These are phyloP conservation scores for Hepsetus odoe DNA, from an alignment of 2,113 vertebrate genomes.

Conservation along the genomic window DNA sequence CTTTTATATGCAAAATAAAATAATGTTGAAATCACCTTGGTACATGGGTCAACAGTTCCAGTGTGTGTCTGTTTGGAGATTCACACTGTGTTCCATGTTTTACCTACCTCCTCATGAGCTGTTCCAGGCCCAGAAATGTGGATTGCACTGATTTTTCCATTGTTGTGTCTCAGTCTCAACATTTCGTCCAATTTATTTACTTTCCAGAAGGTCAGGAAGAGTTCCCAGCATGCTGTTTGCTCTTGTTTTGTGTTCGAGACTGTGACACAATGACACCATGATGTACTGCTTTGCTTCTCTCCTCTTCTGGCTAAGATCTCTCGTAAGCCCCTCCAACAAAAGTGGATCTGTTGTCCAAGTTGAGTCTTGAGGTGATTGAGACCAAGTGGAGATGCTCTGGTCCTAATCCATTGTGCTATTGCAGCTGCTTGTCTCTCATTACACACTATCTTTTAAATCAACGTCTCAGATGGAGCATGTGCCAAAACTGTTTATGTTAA, in stretches of 20 bases:
- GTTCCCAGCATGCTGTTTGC: conserved; percentile 28
- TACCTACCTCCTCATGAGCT: conserved; percentile 21
- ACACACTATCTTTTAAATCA: conserved; percentile 35
- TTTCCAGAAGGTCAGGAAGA: conserved; percentile 42
- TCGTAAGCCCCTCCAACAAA: neutral
- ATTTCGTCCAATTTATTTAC: conserved; percentile 30
- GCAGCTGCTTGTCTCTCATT: conserved; percentile 31
- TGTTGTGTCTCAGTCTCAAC: conserved; percentile 57
- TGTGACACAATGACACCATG: conserved; percentile 29
- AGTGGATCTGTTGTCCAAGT: neutral
- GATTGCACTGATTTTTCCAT: conserved; percentile 47
- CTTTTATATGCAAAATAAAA: neutral
- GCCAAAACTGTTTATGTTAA: conserved; percentile 4
- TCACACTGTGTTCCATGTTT: conserved; percentile 1
- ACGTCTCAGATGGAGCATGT: conserved; percentile 5
- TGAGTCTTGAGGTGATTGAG: conserved; percentile 11
- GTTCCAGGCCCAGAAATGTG: conserved; percentile 46
- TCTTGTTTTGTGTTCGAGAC: conserved; percentile 14
- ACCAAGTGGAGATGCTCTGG: conserved; percentile 7
- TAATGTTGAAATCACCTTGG: neutral
- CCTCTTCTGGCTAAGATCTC: conserved; percentile 4
- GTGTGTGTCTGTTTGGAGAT: neutral
- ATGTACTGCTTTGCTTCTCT: conserved; percentile 12
- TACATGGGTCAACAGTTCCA: too few species aligned
- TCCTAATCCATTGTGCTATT: conserved; percentile 30